Base-by-base conservation (phyloP, 2,888 invertebrate species). In the Acrocyrtus sp. region DNA sequence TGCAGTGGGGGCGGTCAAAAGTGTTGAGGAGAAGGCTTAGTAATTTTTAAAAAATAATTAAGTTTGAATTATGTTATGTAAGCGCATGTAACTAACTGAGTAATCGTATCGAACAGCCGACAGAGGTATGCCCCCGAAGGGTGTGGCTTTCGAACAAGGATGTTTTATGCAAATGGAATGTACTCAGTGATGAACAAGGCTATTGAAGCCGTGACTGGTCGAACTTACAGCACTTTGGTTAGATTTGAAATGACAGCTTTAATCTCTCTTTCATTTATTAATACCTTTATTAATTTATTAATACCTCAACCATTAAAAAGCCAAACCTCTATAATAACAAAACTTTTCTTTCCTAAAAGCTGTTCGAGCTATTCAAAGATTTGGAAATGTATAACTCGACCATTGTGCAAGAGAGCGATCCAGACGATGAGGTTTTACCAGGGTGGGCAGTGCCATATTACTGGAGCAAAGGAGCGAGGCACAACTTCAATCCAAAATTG, bases 381-480 rank as follows among this genome's bases (percentile, higher is more conserved):
- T 17, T 74, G 12, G 73, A 27, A 57, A 74, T 74, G 73, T 2
- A 27, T 26, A 47, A 54, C 50, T 26, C 62, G 8, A 68, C 62
- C 0, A 45, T 45, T 39, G 57, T 68, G 3, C 62, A 57, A 29
- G 41, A 57, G 15, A 50, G 29, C n/a, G 68, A 68, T 26, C 51
- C 48, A 10, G 73, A 74, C 22, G n/a, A 15, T 0, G 10, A 41
- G 0, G n/a, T n/a, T n/a, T n/a, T n/a, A n/a, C 22, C 48, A 10
- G 43, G 56, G 10, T 57, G 67, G 57, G 61, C 73, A 10, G 19
- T 51, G 22, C 68, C 65, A 5, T 74, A 74, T 24, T 68, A 62
- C 27, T 45, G 54, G 34, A 67, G n/a, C 34, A 17, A 63, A 41
- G 63, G 58, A 17, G 51, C 45, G n/a, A 57, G 47, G 17, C 62